Conservation (phyloP, 2,888 invertebrate species). For the Entomobrya proxima region DNA sequence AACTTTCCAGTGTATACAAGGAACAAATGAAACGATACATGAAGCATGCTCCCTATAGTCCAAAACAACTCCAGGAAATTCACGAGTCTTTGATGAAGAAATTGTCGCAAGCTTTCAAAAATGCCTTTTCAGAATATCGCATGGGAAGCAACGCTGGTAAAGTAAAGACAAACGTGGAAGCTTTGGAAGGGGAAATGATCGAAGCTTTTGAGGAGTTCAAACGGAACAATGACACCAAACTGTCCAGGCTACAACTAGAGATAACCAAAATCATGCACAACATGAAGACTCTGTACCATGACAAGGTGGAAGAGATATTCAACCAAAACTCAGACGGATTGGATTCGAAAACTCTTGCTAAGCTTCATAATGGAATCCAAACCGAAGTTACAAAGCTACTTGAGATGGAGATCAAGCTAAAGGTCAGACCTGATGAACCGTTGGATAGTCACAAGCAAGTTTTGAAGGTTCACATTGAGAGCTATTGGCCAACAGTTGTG, state of each 20-base stretch:
- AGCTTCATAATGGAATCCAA: background rate
- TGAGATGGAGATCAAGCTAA: slow-evolving; percentile 5
- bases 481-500: background rate
- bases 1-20: too few relatives aligned
- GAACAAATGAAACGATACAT: too few relatives aligned
- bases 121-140: too few relatives aligned
- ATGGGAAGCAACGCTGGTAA: too few relatives aligned
- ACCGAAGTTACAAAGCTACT: background rate
- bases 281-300: background rate
- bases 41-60: too few relatives aligned
- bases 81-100: too few relatives aligned
- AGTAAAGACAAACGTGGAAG: too few relatives aligned
- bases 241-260: background rate
- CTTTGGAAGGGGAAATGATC: too few relatives aligned
- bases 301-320: background rate
- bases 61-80: too few relatives aligned
- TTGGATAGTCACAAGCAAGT: background rate
- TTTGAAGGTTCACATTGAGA: background rate
- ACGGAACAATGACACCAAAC: background rate
- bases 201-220: background rate
- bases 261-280: background rate
- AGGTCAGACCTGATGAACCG: background rate
- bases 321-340: background rate
- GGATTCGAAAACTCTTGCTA: background rate
- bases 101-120: too few relatives aligned